Evolutionary conservation across 1,140 invertebrate genomes (phyloP), one percentile per base, ranked within the genome.

Genomic region (Hetaerina americana): DNA sequence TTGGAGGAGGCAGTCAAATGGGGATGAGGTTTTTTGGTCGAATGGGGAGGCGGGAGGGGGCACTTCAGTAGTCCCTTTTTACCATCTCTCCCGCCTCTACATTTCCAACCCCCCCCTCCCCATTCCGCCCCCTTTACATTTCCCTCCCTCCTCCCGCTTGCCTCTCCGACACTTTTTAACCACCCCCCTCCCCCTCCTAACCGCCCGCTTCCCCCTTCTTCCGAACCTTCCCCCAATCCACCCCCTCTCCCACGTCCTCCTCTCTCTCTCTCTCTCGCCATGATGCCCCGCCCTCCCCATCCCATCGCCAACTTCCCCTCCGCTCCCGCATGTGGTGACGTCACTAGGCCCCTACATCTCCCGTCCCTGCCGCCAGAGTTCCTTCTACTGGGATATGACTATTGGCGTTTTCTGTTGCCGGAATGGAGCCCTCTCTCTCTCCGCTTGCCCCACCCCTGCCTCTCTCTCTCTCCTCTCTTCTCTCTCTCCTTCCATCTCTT

Each of bases 251-350:
- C 40, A 57, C 22, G 49, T 40, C 69, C 24, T 27, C 25, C 26
- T 67, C 72, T 31, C 70, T 49, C 69, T 70, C 69, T 8, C 69
- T 28, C 68, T 69, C 49, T 18, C 29, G 15, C 27, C 27, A 25
- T 24, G 24, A 25, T 24, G 25, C 31, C n/a, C 28, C 25, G 27
- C 18, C 68, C 40, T 68, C 66, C 26, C 72, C 15, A 31, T 27
- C 12, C 25, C 8, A n/a, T 27, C 70, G 10, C 28, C 29, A 15
- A 15, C 31, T 66, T 22, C 22, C 25, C 31, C 26, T 18, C 18
- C 31, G 6, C 40, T 57, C 40, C 40, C 40, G 40, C 40, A 10
- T 57, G 40, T 57, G 40, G 40, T 57, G 40, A 57, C 40, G 40
- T 57, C 40, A 57, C 40, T 57, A 5, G 40, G 40, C 10, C n/a